These are phyloP conservation scores for Nothura maculosa DNA, from an alignment of 2,797 vertebrate species.

Conservation along the genomic window DNA sequence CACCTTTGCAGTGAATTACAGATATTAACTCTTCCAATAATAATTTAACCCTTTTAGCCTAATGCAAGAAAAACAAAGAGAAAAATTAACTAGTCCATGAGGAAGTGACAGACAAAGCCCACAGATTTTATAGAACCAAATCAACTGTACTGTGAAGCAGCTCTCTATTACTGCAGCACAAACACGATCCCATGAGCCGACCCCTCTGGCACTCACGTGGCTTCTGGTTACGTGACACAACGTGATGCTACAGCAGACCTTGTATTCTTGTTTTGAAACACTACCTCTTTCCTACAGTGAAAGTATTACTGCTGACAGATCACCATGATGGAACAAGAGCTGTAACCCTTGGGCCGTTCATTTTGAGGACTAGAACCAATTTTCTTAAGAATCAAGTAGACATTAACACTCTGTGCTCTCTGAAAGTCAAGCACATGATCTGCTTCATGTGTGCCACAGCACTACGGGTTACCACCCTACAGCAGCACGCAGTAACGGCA, in stretches of 20 bases:
- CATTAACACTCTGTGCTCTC: not conserved
- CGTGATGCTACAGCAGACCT: not conserved
- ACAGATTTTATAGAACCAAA: not conserved
- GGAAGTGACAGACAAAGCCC: not conserved
- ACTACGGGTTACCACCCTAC: not conserved
- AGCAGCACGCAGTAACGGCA: not conserved
- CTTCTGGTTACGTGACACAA: fast-evolving
- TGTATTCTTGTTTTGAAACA: not conserved
- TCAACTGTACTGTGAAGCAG: fast-evolving
- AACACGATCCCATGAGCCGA: fast-evolving
- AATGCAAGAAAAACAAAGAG: not conserved
- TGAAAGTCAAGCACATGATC: not conserved
- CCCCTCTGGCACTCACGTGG: not conserved
- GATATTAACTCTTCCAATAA: not conserved
- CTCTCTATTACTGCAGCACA: not conserved
- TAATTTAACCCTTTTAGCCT: not conserved
- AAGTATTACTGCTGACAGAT: not conserved
- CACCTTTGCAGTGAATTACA: not conserved
- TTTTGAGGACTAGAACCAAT: not conserved
- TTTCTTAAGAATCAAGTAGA: not conserved
- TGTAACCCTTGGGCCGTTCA: not conserved
- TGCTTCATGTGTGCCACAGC: fast-evolving
- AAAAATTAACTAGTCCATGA: not conserved
- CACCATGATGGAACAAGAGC: not conserved
- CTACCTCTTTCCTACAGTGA: not conserved